Conservation (phyloP, 2,797 vertebrate species). For the Smutsia temminckii region DNA sequence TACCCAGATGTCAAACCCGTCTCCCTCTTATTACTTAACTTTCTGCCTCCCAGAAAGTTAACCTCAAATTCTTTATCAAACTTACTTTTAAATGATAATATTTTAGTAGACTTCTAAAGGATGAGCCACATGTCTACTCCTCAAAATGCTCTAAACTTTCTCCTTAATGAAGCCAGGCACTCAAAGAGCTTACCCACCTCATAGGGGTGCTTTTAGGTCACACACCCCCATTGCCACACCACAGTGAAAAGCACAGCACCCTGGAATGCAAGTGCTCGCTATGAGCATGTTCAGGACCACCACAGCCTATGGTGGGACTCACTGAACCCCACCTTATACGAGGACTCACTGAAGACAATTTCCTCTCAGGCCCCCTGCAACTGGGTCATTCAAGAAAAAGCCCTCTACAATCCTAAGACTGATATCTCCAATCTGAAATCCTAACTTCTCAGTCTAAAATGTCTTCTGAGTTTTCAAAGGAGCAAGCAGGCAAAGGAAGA, state of each 20-base stretch:
- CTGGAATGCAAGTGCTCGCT: no score
- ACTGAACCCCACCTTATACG: background rate
- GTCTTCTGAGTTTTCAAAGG: background rate
- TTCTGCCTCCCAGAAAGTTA: background rate
- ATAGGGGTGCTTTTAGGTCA: background rate
- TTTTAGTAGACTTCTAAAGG: background rate
- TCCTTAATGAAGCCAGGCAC: background rate
- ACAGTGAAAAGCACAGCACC: no score
- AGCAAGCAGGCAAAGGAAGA: background rate
- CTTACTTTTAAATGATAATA: background rate
- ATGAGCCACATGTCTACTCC: background rate
- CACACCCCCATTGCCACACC: background rate
- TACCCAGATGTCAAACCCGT: background rate
- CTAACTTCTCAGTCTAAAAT: background rate
- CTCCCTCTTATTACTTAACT: background rate
- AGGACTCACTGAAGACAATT: background rate
- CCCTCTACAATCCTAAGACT: background rate
- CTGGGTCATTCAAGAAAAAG: background rate
- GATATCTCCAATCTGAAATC: background rate
- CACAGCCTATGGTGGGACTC: background rate
- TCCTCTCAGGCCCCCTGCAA: background rate
- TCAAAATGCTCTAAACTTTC: background rate
- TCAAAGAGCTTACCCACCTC: background rate
- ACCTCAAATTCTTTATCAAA: constrained; percentile 20
- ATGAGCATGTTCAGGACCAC: background rate